Conservation (phyloP, 2,797 vertebrate genomes). For the Melanotaenia boesemani region DNA sequence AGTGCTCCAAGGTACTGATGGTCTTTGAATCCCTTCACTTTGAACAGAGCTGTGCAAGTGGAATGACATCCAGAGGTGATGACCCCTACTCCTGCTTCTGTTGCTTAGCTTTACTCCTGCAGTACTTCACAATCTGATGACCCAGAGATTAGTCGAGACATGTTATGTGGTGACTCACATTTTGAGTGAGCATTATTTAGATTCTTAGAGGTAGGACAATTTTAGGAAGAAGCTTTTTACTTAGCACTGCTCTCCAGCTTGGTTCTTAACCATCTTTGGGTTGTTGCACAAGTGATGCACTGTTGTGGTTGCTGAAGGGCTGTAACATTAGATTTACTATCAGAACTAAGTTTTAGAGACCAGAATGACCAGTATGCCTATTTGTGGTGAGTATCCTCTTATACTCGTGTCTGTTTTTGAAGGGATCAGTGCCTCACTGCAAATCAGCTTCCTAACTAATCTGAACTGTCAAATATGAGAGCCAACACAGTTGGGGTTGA, state of each 20-base stretch:
- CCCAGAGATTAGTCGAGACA: slow-evolving; percentile 20
- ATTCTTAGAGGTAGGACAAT: slow-evolving; percentile 12
- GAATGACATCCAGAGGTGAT: slow-evolving; percentile 40
- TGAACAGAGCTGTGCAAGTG: slow-evolving; percentile 28
- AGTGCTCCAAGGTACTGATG: slow-evolving; percentile 30
- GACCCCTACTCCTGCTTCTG: slow-evolving; percentile 42
- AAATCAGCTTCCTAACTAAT: slow-evolving; percentile 74
- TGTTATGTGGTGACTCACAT: slow-evolving; percentile 14
- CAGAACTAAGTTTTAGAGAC: slow-evolving; percentile 53
- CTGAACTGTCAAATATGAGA: slow-evolving; percentile 71
- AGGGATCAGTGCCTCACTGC: slow-evolving; percentile 60
- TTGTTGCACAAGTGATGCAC: slow-evolving; percentile 45
- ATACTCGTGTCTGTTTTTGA: slow-evolving; percentile 67
- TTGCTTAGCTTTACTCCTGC: slow-evolving; percentile 37
- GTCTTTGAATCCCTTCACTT: slow-evolving; percentile 42
- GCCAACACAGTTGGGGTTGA: slow-evolving; percentile 57
- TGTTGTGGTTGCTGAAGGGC: slow-evolving; percentile 42
- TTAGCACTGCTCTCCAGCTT: slow-evolving; percentile 20
- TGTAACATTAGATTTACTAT: slow-evolving; percentile 62
- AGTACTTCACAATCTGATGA: slow-evolving; percentile 31
- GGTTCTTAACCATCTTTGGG: slow-evolving; percentile 40
- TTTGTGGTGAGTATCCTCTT: slow-evolving; percentile 72
- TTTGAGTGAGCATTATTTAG: slow-evolving; percentile 8
- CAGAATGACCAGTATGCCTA: slow-evolving; percentile 52
- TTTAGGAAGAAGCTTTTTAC: slow-evolving; percentile 14